A percentile compares a stretch with the other conserved stretches of the same genome.
Evolutionary conservation across 2,113 vertebrate species (phyloP).

Genomic region (Bambusicola thoracicus): DNA sequence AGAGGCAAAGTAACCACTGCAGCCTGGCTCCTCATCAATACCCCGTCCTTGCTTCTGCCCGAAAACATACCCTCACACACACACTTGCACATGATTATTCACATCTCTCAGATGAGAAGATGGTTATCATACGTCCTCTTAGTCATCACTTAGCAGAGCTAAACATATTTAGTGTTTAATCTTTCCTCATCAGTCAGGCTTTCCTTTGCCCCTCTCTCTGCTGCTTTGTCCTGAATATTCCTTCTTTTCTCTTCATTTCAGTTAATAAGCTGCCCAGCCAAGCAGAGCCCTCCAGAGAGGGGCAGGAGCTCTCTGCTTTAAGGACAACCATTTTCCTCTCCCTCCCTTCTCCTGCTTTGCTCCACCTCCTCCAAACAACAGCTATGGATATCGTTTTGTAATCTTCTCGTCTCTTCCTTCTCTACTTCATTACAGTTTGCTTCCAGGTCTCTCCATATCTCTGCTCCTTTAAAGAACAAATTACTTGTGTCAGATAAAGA

Average conservation of each 20-base stretch:
- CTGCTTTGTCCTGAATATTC: neutral
- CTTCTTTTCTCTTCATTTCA: slow-evolving; percentile 41
- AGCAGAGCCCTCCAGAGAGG: slow-evolving; percentile 30
- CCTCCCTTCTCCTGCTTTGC: neutral
- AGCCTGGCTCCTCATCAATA: neutral
- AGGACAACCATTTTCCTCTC: neutral
- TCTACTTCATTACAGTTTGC: neutral
- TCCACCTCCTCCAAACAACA: neutral
- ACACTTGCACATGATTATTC: neutral
- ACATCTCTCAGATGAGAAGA: slow-evolving; percentile 8
- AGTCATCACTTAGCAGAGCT: slow-evolving; percentile 61
- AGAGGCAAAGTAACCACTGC: neutral
- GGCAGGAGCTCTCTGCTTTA: slow-evolving; percentile 8
- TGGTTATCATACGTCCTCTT: slow-evolving; percentile 48
- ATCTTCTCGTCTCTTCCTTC: neutral
- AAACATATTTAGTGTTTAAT: slow-evolving; percentile 57
- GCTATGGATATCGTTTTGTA: neutral
- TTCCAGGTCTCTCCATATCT: neutral
- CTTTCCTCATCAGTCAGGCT: slow-evolving; percentile 24
- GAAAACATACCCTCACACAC: neutral
- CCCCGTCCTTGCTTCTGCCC: neutral
- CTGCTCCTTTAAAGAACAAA: neutral
- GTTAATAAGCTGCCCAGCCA: slow-evolving; percentile 55
- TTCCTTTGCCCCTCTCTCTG: neutral
- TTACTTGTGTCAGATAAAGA: neutral